Percentiles rank a stretch among this genome's conserved stretches.
Conservation (phyloP, 2,113 vertebrate species). For the Oenanthe melanoleuca region DNA sequence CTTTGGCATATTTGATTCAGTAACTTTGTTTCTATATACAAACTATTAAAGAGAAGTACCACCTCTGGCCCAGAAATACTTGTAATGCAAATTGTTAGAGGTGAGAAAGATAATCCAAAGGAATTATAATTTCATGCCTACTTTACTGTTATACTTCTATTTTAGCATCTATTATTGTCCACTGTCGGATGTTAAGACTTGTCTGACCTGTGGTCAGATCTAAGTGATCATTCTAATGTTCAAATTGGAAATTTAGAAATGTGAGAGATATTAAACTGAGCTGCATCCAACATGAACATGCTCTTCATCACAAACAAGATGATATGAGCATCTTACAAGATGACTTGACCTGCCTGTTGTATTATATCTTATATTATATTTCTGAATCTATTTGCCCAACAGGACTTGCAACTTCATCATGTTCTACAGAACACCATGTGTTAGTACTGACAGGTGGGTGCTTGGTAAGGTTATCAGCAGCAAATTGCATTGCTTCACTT, state of each 20-base stretch:
- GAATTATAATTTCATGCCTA: neutral
- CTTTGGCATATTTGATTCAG: neutral
- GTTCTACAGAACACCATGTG: neutral
- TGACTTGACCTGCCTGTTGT: neutral
- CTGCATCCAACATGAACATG: neutral
- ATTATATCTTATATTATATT: neutral
- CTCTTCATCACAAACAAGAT: neutral
- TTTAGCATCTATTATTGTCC: neutral
- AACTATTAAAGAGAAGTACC: neutral
- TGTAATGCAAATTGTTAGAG: neutral
- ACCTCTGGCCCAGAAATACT: neutral
- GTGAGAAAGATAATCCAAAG: neutral
- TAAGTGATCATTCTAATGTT: neutral
- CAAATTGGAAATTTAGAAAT: neutral
- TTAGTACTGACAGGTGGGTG: neutral
- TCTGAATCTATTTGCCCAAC: neutral
- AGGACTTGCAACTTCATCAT: rapidly evolving
- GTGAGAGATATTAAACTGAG: neutral
- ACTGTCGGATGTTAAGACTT: neutral
- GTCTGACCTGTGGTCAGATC: neutral
- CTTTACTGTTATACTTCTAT: neutral
- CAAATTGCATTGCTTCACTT: neutral
- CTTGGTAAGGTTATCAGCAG: neutral
- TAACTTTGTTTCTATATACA: neutral
- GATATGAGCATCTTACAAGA: neutral